A percentile compares a stretch with the other conserved stretches of the same genome.
These are phyloP conservation scores for Phyllostomus hastatus DNA, from an alignment of 2,113 vertebrate genomes.

Conservation along the genomic window DNA sequence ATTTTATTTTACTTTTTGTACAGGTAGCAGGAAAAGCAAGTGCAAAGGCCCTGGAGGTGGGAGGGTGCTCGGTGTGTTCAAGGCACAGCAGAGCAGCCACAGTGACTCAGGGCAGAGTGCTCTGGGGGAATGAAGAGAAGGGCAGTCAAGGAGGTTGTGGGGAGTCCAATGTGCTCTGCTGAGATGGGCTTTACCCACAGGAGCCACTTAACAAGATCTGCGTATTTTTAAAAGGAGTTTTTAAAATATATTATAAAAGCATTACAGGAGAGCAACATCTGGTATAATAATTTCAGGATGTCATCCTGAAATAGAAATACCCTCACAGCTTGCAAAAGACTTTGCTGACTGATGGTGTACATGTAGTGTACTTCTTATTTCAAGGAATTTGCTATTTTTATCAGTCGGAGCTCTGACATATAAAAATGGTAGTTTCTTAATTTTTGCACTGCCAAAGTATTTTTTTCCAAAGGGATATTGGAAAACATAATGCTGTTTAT, in stretches of 20 bases:
- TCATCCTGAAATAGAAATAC: not conserved
- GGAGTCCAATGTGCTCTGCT: not conserved
- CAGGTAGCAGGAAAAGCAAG: not conserved
- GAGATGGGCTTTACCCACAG: not conserved
- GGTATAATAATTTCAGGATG: not conserved
- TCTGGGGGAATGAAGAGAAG: accelerated
- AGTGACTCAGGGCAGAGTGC: not conserved
- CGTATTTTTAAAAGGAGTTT: not conserved
- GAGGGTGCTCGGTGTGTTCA: not conserved
- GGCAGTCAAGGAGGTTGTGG: not conserved
- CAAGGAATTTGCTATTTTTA: constrained; percentile 48
- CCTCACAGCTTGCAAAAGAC: not conserved
- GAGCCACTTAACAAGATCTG: not conserved
- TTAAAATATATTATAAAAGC: not conserved
- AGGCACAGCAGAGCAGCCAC: not conserved
- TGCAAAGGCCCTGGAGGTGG: constrained; percentile 26
- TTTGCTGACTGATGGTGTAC: not conserved
- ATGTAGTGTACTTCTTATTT: not conserved
- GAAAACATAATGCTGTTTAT: constrained; percentile 30
- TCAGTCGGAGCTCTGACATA: constrained; percentile 44
- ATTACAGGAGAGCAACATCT: not conserved
- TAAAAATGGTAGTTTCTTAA: not conserved
- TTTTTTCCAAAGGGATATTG: not conserved
- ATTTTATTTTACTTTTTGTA: too few relatives aligned
- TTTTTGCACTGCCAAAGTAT: not conserved